Conservation (phyloP, 2,888 invertebrate genomes). For the Apotomis turbidana region DNA sequence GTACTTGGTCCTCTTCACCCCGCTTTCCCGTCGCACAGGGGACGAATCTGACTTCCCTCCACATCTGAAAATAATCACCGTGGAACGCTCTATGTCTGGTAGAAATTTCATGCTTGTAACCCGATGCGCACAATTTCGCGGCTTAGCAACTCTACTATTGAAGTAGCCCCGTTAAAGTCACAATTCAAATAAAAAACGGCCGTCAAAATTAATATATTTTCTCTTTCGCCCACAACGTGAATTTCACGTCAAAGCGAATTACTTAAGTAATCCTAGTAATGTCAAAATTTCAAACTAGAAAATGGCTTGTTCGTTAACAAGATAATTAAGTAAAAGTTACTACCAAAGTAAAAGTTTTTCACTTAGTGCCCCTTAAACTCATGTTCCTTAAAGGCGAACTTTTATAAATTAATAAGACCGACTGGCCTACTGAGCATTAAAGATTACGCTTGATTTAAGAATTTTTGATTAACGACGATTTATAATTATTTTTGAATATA, state of each 20-base stretch:
- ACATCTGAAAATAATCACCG: too few relatives aligned
- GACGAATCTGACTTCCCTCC: too few relatives aligned
- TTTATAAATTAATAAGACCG: conserved; percentile 39
- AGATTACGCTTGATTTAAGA: conserved; percentile 2
- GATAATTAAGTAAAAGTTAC: conserved; percentile 41
- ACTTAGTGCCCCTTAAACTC: conserved; percentile 36
- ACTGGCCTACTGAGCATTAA: conserved; percentile 28
- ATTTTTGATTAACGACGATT: neutral
- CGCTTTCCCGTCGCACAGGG: too few relatives aligned
- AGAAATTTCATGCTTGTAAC: too few relatives aligned
- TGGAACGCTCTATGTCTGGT: too few relatives aligned
- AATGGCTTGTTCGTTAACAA: conserved; percentile 40
- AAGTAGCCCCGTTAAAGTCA: neutral
- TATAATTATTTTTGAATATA: neutral
- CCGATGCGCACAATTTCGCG: too few relatives aligned
- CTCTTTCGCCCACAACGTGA: conserved; percentile 7
- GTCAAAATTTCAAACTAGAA: conserved; percentile 33
- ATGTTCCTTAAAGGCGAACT: conserved; percentile 36
- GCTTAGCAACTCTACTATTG: too few relatives aligned
- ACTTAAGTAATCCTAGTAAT: conserved; percentile 35
- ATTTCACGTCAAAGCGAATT: conserved; percentile 23
- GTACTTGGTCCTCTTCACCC: too few relatives aligned
- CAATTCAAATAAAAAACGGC: neutral
- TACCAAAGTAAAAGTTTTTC: conserved; percentile 41
- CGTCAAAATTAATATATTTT: conserved; percentile 7